Base-by-base conservation (phyloP, 2,888 invertebrate species). In the Iselma pallidipennis region DNA sequence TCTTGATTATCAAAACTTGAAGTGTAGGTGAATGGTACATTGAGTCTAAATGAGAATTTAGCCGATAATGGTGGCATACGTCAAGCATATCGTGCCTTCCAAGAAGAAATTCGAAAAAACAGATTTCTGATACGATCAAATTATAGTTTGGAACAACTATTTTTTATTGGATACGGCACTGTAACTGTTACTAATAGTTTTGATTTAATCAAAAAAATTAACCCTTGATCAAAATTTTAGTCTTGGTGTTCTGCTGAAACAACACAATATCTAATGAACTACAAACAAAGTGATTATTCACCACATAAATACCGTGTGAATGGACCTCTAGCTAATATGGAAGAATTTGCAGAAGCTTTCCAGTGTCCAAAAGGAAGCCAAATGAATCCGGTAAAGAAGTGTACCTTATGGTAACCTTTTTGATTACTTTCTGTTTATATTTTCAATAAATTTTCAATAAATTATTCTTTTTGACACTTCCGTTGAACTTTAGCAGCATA, bases 41-140 rank as follows among this genome's bases (percentile, higher is more conserved):
- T 78, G 42, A 86, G 85, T 9, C 77, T 86, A 28, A 84, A 78
- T 60, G 82, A 82, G 69, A 82, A 82, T 60, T 67, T 82, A 23
- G 82, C 82, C 0, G 82, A 82, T 61, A 82, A 82, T 66, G 82
- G 82, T 1, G 82, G 82, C 2, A 63, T 79, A 0, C 68, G 79
- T 48, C 74, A 76, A 53, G 75, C 82, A 0, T 81, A 74, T 57
- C 71, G 69, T 53, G 79, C 82, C 0, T 76, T 78, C 61, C 66
- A 74, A 26, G 9, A n/a, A 33, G 10, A 10, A 26, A 5, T 12
- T 4, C 21, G 21, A 21, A 42, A 10, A 2, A 16, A 14, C 0
- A 45, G 4, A 21, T 12, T 49, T 25, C 6, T 25, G 4, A 50
- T 58, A 0, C 54, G 57, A 28, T 61, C 65, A 0, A 61, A 69